Base-by-base conservation (phyloP, 2,888 invertebrate species). In the Synanthedon tipuliformis region DNA sequence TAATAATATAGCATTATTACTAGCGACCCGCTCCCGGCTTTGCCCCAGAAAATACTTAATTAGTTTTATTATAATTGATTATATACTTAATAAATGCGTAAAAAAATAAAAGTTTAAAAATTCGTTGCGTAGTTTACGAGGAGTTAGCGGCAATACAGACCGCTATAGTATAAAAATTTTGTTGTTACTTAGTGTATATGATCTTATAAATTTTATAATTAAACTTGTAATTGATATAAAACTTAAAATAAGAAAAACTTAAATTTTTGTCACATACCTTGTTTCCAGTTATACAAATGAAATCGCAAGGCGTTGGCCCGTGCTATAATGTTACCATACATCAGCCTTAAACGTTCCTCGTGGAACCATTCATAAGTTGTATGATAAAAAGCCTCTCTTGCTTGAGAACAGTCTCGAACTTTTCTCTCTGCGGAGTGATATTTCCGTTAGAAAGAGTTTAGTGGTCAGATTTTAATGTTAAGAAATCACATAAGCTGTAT, bases 341-440 rank as follows among this genome's bases (percentile, higher is more conserved):
- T 72, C 69, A 71, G 57, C 53, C 54, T 56, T 64, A 64, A 73
- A 64, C 61, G 69, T 60, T 64, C 73, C 71, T 68, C 55, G 56
- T 56, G 72, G 73, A 66, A 60, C 70, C 63, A 67, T 74, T 70
- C 69, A 63, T 69, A 66, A 71, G 64, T 60, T 57, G 41, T 52
- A 61, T 65, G 65, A 65, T 62, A 63, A 59, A 65, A 65, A 55
- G 60, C 63, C 58, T 60, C 61, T 34, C 27, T 34, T 34, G 34
- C 54, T 60, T 52, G 8, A 45, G 56, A 50, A 41, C 57, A 52
- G 58, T 54, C 54, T 53, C 45, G 56, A 61, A 59, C 56, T 64
- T 61, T 54, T 41, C 49, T 55, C 59, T 56, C 57, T 5, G 50
- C 54, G 58, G 60, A 64, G 62, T 16, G 23, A 49, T 49, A 49